Percentiles rank a stretch among this genome's conserved stretches.
phyloP scores from a whole-genome alignment of 2,888 invertebrate species.

The Drosophila limbata region DNA sequence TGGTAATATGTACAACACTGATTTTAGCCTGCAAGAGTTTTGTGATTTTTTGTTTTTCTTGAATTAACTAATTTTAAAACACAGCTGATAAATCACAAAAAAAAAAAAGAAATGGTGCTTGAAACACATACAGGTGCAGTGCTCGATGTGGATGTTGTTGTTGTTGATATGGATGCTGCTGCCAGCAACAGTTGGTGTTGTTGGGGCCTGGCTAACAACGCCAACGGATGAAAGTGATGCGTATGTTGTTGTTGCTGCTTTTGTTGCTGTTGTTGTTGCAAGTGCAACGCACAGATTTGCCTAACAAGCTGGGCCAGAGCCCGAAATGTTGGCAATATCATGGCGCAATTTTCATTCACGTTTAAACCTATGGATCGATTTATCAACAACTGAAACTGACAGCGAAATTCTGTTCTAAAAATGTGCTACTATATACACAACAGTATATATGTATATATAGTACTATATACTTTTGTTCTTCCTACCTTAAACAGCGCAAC shows the following conservation, averaged over 20 bases:
- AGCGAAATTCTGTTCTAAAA: slow-evolving; percentile 14
- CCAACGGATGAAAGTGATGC: slow-evolving; percentile 38
- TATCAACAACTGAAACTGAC: slow-evolving; percentile 27
- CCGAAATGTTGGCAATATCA: slow-evolving; percentile 80
- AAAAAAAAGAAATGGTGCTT: slow-evolving; percentile 10
- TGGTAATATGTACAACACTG: slow-evolving; percentile 84
- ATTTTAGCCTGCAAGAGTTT: slow-evolving; percentile 83
- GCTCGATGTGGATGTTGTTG: slow-evolving; percentile 28
- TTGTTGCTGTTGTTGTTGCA: slow-evolving; percentile 38
- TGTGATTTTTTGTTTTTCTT: slow-evolving; percentile 14
- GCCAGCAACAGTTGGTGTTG: slow-evolving; percentile 38
- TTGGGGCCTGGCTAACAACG: slow-evolving; percentile 20
- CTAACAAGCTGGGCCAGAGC: slow-evolving; percentile 69
- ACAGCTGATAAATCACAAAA: slow-evolving; percentile 7
- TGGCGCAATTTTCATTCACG: slow-evolving; percentile 33
- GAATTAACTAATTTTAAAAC: slow-evolving; percentile 3
- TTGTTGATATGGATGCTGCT: slow-evolving; percentile 5
- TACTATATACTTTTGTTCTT: slow-evolving; percentile 12
- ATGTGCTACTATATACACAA: slow-evolving; percentile 29
- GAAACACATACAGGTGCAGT: slow-evolving; percentile 51
- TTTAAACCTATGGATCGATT: slow-evolving; percentile 49
- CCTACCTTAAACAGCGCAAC: slow-evolving; percentile 43
- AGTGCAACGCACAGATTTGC: slow-evolving; percentile 66
- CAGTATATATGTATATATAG: slow-evolving; percentile 9
- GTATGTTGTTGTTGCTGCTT: slow-evolving; percentile 17